A percentile compares a stretch with the other conserved stretches of the same genome.
Conservation (phyloP, 2,797 vertebrate species). For the Alca torda region DNA sequence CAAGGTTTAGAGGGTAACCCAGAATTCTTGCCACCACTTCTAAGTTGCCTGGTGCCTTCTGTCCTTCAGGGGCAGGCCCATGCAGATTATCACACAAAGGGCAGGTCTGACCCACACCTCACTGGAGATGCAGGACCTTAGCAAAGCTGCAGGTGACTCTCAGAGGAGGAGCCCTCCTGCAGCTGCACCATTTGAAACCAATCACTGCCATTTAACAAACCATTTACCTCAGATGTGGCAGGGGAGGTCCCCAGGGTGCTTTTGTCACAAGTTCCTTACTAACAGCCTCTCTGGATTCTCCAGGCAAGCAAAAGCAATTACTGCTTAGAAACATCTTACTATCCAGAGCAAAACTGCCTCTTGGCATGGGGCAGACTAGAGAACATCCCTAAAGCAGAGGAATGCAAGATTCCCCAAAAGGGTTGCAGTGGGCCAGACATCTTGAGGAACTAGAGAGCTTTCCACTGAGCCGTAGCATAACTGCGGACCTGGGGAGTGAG, state of each 20-base stretch:
- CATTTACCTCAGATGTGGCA: not conserved
- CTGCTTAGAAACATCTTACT: not conserved
- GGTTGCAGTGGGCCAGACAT: not conserved
- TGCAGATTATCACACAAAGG: not conserved
- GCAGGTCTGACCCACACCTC: not conserved
- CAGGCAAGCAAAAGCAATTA: slow-evolving; percentile 14
- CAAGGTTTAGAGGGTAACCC: not conserved
- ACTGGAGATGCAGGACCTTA: not conserved
- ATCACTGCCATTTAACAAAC: not conserved
- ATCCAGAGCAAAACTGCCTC: not conserved
- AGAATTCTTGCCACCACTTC: not conserved
- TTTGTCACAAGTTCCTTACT: slow-evolving; percentile 25
- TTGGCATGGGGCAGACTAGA: not conserved
- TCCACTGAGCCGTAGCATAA: not conserved
- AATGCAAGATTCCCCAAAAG: not conserved
- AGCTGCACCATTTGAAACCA: not conserved
- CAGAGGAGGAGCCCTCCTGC: not conserved
- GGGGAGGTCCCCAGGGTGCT: not conserved
- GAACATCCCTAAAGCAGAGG: not conserved
- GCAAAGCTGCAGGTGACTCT: not conserved
- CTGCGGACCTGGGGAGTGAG: not conserved
- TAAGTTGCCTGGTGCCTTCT: not conserved
- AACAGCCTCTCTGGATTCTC: not conserved
- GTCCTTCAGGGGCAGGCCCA: not conserved
- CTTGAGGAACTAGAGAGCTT: not conserved